Percentiles rank a stretch among this genome's conserved stretches.
These are phyloP conservation scores for Dryadula phaetusa DNA, from an alignment of 2,888 invertebrate genomes.

Conservation along the genomic window DNA sequence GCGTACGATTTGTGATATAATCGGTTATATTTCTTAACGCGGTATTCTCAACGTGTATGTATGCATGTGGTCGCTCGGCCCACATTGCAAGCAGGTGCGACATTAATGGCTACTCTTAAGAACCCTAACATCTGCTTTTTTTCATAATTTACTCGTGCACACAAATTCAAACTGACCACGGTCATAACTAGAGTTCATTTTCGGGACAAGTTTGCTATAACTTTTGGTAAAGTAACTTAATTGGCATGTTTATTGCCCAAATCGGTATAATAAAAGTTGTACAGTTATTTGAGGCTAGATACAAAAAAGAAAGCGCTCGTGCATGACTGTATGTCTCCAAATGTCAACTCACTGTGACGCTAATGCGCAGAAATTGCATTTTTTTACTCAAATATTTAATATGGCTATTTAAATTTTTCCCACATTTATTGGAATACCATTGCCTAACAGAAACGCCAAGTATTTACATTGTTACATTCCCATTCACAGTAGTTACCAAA, in stretches of 20 bases:
- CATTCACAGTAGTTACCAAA: constrained; percentile 51
- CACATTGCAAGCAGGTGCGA: constrained; percentile 69
- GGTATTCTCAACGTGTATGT: constrained; percentile 45
- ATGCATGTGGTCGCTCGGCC: constrained; percentile 43
- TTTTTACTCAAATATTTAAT: constrained; percentile 17
- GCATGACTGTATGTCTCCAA: constrained; percentile 30
- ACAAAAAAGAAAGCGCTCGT: constrained; percentile 36
- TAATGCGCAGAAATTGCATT: constrained; percentile 14
- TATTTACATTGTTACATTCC: constrained; percentile 31
- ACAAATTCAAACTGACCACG: constrained; percentile 69
- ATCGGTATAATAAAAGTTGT: constrained; percentile 49
- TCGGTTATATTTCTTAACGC: constrained; percentile 55
- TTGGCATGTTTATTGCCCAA: constrained; percentile 54
- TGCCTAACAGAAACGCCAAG: constrained; percentile 29
- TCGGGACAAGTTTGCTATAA: constrained; percentile 46
- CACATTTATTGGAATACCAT: constrained; percentile 27
- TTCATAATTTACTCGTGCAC: constrained; percentile 66
- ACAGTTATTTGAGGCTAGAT: constrained; percentile 37
- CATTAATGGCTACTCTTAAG: constrained; percentile 69
- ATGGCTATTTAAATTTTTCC: constrained; percentile 19
- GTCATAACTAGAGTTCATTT: constrained; percentile 63
- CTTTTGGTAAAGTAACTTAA: constrained; percentile 50
- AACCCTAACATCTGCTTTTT: constrained; percentile 78
- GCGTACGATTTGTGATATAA: constrained; percentile 77
- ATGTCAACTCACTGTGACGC: constrained; percentile 29